Evolutionary conservation across 2,113 vertebrate genomes (phyloP).

Genomic region (Forbesichthys agassizii): DNA sequence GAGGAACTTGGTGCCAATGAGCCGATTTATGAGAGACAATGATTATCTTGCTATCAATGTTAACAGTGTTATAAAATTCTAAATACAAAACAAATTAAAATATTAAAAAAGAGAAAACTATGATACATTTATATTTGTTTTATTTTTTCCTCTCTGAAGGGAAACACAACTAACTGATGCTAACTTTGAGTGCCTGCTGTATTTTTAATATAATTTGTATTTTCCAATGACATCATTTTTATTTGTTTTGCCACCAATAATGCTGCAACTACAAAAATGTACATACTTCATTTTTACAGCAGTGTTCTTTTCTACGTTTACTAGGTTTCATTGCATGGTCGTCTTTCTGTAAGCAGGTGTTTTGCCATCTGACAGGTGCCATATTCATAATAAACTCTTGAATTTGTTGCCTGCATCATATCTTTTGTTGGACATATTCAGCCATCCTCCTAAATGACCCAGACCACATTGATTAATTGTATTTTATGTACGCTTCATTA

Average conservation of each 20-base stretch:
- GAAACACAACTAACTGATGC: constrained; percentile 89
- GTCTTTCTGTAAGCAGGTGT: constrained; percentile 98
- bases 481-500: too few relatives aligned
- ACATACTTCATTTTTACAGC: constrained; percentile 99
- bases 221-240: constrained; percentile 55
- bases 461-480: neutral
- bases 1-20: constrained; percentile 99
- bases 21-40: constrained; percentile 93
- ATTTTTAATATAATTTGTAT: constrained; percentile 57
- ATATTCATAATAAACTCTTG: constrained; percentile 99
- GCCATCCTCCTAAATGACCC: constrained; percentile 70
- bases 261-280: constrained; percentile 97
- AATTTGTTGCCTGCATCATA: constrained; percentile 97
- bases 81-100: constrained; percentile 95
- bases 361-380: constrained; percentile 97
- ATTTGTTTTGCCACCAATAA: constrained; percentile 93
- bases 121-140: constrained; percentile 95
- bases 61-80: constrained; percentile 99
- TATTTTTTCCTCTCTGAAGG: constrained; percentile 41
- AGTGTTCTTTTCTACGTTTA: constrained; percentile 97
- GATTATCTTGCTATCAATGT: constrained; percentile 98
- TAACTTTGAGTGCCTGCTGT: constrained; percentile 98
- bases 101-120: constrained; percentile 94
- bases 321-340: constrained; percentile 96
- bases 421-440: constrained; percentile 85